phyloP scores from a whole-genome alignment of 2,797 vertebrate species.

The Crenichthys baileyi region DNA sequence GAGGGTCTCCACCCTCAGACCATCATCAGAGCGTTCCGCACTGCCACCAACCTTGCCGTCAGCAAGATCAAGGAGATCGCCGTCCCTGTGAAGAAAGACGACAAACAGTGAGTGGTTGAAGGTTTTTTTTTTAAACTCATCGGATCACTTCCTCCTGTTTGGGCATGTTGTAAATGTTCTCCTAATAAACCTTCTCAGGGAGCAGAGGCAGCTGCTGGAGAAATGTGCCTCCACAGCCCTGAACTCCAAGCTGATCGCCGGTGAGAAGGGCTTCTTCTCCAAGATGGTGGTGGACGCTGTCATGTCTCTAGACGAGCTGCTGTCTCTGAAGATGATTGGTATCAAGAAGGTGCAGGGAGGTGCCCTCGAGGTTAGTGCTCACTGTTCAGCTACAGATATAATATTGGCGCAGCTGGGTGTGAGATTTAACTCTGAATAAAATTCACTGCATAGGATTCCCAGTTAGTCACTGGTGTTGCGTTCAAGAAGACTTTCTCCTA shows the following conservation, averaged over 20 bases:
- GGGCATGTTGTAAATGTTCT: not conserved
- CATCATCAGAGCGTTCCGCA: conserved; percentile 96
- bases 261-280: conserved; percentile 94
- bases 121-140: fast-evolving
- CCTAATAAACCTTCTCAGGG: conserved; percentile 54
- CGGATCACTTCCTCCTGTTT: not conserved
- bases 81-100: conserved; percentile 90
- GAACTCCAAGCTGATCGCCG: conserved; percentile 97
- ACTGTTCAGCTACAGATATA: not conserved
- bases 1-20: conserved; percentile 97
- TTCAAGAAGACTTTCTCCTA: conserved; percentile 99
- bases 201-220: conserved; percentile 89
- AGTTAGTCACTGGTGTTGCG: conserved; percentile 92
- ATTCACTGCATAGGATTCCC: conserved; percentile 85
- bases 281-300: conserved; percentile 97
- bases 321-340: conserved; percentile 98
- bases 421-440: not conserved
- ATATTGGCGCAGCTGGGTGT: not conserved
- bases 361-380: conserved; percentile 86
- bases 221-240: conserved; percentile 95
- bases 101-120: conserved; percentile 86
- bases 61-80: conserved; percentile 91
- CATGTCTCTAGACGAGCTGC: conserved; percentile 90
- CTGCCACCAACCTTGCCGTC: conserved; percentile 90
- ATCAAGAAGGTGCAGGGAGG: conserved; percentile 99